Evolutionary conservation across 2,888 invertebrate genomes (phyloP), one percentile per base, ranked within the genome.

Genomic region (Cerceris rybyensis): DNA sequence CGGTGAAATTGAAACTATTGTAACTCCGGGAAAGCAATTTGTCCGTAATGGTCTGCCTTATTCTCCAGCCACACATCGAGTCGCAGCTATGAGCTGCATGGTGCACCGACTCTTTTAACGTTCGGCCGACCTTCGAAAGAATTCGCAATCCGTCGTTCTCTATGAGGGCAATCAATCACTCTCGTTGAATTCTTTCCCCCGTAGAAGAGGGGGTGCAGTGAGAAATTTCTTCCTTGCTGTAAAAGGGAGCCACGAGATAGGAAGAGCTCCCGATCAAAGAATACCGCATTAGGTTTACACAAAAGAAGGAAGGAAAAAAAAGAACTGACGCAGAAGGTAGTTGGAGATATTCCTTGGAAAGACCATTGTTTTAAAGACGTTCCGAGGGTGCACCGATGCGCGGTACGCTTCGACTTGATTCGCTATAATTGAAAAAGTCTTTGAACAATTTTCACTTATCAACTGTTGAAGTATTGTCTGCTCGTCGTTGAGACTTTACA

Each of bases 11-110:
- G 79, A 74, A 67, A 70, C 64, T 70, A 78, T 70, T 50, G 73
- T 59, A 66, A 74, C 55, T 58, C 50, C 57, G 7, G 55, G 67
- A 66, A 74, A 67, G 79, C 78, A 78, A 79, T 78, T 70, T 73
- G 63, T 67, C 43, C 28, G 65, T 54, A 50, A 74, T 70, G 67
- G 78, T 70, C 59, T 54, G 55, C 74, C 70, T 67, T 49, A 42
- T 70, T 80, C 57, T 50, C 55, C 58, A 49, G 28, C 61, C 17
- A 52, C 50, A 11, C 49, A 50, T 42, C 17, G 43, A 17, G 70
- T 65, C 49, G 46, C 28, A 52, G 57, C 8, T 42, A 66, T 59
- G 41, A 60, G 54, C 8, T 28, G 71, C 17, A 28, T 28, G 28
- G 28, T 41, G 49, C 77, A 57, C 57, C 63, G 61, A 14, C 16